phyloP scores from a whole-genome alignment of 2,113 vertebrate genomes.

The Lophura nycthemera region DNA sequence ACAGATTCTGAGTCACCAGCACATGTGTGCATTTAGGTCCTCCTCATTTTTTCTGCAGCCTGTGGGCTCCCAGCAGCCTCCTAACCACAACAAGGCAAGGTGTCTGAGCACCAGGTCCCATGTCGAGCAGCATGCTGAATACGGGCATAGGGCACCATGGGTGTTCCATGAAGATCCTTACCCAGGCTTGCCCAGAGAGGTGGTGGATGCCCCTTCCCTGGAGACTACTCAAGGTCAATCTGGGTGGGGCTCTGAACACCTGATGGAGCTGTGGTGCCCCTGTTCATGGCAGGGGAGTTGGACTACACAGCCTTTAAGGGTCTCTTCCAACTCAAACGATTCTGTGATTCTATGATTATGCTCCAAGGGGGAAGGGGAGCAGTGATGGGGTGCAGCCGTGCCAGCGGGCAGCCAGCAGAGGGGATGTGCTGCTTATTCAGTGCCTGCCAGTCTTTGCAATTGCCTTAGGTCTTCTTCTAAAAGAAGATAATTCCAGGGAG shows the following conservation, averaged over 20 bases:
- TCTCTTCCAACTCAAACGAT: too few species aligned
- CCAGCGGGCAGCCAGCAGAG: neutral
- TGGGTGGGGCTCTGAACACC: too few species aligned
- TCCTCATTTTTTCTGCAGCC: neutral
- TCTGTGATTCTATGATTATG: neutral
- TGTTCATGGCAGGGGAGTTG: too few species aligned
- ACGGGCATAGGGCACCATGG: neutral
- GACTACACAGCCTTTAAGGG: too few species aligned
- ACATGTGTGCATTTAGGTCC: neutral
- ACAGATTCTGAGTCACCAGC: neutral
- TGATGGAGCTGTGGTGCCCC: too few species aligned
- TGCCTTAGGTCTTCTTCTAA: neutral
- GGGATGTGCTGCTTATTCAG: neutral
- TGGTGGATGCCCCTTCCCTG: too few species aligned
- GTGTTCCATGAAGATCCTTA: neutral
- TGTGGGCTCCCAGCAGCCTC: neutral
- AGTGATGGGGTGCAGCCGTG: neutral
- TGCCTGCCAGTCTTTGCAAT: neutral
- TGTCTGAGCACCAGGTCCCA: fast-evolving
- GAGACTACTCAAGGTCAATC: too few species aligned
- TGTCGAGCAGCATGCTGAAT: fast-evolving
- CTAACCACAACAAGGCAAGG: neutral
- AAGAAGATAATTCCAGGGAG: neutral
- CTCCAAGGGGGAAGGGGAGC: neutral
- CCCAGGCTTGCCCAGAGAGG: too few species aligned